Conservation (phyloP, 1,140 invertebrate species). For the Lepidurus apus region DNA sequence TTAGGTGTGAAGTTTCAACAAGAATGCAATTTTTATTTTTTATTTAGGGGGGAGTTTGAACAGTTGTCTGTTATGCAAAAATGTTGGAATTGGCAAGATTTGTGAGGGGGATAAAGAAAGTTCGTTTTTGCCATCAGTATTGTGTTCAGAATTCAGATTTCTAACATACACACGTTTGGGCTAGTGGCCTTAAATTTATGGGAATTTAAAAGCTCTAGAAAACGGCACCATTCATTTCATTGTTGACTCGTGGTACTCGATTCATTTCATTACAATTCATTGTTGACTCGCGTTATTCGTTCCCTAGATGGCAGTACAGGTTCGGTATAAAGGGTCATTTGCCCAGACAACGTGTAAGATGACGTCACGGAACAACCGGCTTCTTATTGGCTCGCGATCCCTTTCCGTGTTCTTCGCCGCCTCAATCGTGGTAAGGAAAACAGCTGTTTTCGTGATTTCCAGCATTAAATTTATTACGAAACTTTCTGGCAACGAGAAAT, state of each 20-base stretch:
- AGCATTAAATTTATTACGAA: not conserved
- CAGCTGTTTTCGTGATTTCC: slow-evolving; percentile 10
- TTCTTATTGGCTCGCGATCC: not conserved
- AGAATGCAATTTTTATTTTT: too few species aligned
- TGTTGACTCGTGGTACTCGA: not conserved
- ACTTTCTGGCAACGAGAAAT: not conserved
- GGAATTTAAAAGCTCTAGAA: too few species aligned
- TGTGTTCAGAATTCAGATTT: not conserved
- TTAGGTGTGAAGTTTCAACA: too few species aligned
- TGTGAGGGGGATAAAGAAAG: not conserved
- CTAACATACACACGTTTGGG: not conserved
- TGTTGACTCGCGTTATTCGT: not conserved
- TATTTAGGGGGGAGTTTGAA: too few species aligned
- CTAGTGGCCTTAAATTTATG: not conserved
- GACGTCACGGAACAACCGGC: not conserved
- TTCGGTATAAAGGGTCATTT: not conserved
- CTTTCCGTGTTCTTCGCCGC: slow-evolving; percentile 1
- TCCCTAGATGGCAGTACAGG: not conserved
- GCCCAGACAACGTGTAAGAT: slow-evolving; percentile 17
- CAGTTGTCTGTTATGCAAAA: not conserved
- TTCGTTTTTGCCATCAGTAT: slow-evolving; percentile 11
- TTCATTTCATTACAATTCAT: not conserved
- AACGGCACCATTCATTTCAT: not conserved
- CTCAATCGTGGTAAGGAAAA: slow-evolving; percentile 7
- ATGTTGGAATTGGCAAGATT: not conserved